Evolutionary conservation across 2,888 invertebrate species (phyloP).

Genomic region (Dynastes grantii): DNA sequence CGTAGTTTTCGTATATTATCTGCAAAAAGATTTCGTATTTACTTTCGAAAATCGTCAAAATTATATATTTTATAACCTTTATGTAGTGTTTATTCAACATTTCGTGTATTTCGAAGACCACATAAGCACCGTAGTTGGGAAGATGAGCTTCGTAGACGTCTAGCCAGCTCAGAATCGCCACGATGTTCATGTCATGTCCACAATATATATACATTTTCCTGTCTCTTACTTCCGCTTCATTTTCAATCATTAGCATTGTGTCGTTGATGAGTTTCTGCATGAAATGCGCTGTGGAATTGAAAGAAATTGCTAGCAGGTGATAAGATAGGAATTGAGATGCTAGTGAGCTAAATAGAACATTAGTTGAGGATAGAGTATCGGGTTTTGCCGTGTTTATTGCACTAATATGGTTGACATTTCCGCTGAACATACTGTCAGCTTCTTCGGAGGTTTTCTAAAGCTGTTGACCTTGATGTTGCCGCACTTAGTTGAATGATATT

Average conservation of each 20-base stretch:
- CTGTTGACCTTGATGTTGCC: too few species aligned
- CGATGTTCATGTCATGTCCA: conserved; percentile 73
- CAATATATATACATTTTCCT: conserved; percentile 65
- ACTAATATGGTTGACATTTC: too few species aligned
- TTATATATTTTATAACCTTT: conserved; percentile 2
- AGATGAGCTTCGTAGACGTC: conserved; percentile 68
- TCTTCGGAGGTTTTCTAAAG: too few species aligned
- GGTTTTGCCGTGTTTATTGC: too few species aligned
- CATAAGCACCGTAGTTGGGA: conserved; percentile 60
- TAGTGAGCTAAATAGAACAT: background rate
- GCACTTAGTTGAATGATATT: too few species aligned
- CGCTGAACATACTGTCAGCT: too few species aligned
- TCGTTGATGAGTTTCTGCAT: conserved; percentile 42
- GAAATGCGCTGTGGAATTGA: conserved; percentile 20
- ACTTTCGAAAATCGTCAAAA: background rate
- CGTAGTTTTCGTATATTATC: conserved; percentile 70
- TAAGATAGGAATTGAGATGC: background rate
- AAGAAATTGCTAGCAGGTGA: background rate
- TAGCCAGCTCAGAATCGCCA: conserved; percentile 70
- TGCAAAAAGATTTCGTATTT: conserved; percentile 24
- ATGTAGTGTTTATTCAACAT: conserved; percentile 64
- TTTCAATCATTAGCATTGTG: conserved; percentile 2
- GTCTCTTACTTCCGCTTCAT: background rate
- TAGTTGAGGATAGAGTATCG: too few species aligned
- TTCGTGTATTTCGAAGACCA: conserved; percentile 61